These are phyloP conservation scores for Mungos mungo DNA, from an alignment of 2,113 vertebrate species.

Conservation along the genomic window DNA sequence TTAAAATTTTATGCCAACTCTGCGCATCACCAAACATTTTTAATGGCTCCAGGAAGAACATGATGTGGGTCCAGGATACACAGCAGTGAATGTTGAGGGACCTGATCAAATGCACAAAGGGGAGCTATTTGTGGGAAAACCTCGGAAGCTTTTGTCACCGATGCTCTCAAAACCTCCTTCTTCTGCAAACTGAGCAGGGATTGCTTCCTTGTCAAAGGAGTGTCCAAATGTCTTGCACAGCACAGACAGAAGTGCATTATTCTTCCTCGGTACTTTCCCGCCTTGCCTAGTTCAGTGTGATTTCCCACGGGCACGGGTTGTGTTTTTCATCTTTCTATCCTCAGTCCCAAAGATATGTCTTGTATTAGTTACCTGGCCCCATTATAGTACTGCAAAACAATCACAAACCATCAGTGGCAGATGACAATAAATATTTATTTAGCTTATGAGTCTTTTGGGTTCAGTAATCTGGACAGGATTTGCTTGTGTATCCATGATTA, in stretches of 20 bases:
- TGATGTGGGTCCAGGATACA: background rate
- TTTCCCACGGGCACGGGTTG: background rate
- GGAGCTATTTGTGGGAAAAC: background rate
- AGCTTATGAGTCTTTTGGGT: background rate
- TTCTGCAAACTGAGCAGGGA: background rate
- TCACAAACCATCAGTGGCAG: background rate
- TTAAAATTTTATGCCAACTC: slow-evolving; percentile 74
- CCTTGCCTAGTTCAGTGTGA: background rate
- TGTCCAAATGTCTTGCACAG: background rate
- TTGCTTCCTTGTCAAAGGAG: background rate
- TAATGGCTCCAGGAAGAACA: slow-evolving; percentile 61
- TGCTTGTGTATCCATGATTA: background rate
- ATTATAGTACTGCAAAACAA: background rate
- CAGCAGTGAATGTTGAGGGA: background rate
- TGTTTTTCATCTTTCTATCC: background rate
- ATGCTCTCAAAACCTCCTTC: background rate
- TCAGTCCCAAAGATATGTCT: background rate
- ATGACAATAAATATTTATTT: background rate
- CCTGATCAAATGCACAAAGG: background rate
- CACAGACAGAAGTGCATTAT: background rate
- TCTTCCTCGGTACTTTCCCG: background rate
- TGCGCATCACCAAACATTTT: slow-evolving; percentile 64
- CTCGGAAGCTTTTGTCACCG: background rate
- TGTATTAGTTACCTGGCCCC: background rate
- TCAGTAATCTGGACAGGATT: background rate